Evolutionary conservation across 2,797 vertebrate genomes (phyloP).

Genomic region (Esox masquinongy): DNA sequence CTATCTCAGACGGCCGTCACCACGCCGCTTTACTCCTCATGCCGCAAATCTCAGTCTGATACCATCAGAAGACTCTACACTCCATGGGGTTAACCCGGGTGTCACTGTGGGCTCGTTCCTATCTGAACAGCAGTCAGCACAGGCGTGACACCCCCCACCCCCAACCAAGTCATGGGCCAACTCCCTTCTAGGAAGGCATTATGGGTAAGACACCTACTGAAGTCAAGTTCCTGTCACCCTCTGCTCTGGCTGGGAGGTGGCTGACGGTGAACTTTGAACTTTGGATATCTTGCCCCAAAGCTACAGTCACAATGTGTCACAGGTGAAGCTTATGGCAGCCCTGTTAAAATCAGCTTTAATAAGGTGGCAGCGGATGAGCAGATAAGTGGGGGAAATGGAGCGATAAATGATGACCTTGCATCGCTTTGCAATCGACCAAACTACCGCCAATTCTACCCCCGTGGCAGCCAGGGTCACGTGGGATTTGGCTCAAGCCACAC

Average conservation of each 20-base stretch:
- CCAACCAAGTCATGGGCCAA: not conserved
- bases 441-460: not conserved
- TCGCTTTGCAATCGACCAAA: not conserved
- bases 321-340: conserved; percentile 9
- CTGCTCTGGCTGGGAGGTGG: not conserved
- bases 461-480: not conserved
- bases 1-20: not conserved
- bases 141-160: not conserved
- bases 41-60: not conserved
- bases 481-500: not conserved
- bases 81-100: not conserved
- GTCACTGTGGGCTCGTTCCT: not conserved
- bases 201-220: conserved; percentile 9
- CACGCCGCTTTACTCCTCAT: not conserved
- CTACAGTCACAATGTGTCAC: conserved; percentile 9
- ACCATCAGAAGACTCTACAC: not conserved
- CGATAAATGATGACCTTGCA: conserved; percentile 3
- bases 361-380: not conserved
- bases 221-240: not conserved
- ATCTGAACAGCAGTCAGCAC: not conserved
- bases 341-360: conserved; percentile 28
- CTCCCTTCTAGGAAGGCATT: not conserved
- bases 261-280: conserved; percentile 21
- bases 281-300: not conserved
- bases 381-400: conserved; percentile 1